These are phyloP conservation scores for Potamilus streckersoni DNA, from an alignment of 1,140 invertebrate genomes.

Conservation along the genomic window DNA sequence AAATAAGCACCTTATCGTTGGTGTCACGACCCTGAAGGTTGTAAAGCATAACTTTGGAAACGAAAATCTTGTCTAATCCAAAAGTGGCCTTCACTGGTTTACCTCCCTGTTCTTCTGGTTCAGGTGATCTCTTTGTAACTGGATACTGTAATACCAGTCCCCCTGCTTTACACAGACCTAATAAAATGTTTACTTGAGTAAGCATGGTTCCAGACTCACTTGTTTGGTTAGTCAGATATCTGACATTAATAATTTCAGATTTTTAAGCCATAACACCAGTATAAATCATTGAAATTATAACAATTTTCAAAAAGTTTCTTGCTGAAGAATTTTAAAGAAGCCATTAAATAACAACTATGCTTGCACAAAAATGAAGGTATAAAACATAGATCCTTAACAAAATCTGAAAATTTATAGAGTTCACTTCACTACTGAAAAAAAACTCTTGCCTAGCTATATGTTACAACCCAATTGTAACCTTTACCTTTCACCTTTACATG, in stretches of 20 bases:
- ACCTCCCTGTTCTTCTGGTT: neutral
- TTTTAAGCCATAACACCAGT: neutral
- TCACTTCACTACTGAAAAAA: too few relatives aligned
- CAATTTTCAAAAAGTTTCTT: neutral
- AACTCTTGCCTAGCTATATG: too few relatives aligned
- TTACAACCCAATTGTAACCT: too few relatives aligned
- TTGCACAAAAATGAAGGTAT: too few relatives aligned
- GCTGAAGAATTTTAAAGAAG: neutral
- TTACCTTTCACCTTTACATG: too few relatives aligned
- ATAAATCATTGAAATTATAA: neutral
- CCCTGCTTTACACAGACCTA: slow-evolving; percentile 23
- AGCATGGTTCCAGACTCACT: too few relatives aligned
- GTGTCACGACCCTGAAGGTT: neutral
- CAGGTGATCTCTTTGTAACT: neutral
- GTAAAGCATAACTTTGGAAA: slow-evolving; percentile 18
- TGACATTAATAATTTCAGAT: neutral
- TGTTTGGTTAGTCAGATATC: too few relatives aligned
- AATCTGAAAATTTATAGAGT: too few relatives aligned
- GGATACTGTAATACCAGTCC: slow-evolving; percentile 7
- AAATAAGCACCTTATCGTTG: slow-evolving; percentile 15
- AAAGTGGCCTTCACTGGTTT: neutral
- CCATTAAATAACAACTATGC: too few relatives aligned
- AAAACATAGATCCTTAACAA: too few relatives aligned
- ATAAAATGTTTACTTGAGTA: neutral
- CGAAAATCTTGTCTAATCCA: neutral